Evolutionary conservation across 2,888 invertebrate species (phyloP), one percentile per base, ranked within the genome.

Genomic region (Mycalesis mineus): DNA sequence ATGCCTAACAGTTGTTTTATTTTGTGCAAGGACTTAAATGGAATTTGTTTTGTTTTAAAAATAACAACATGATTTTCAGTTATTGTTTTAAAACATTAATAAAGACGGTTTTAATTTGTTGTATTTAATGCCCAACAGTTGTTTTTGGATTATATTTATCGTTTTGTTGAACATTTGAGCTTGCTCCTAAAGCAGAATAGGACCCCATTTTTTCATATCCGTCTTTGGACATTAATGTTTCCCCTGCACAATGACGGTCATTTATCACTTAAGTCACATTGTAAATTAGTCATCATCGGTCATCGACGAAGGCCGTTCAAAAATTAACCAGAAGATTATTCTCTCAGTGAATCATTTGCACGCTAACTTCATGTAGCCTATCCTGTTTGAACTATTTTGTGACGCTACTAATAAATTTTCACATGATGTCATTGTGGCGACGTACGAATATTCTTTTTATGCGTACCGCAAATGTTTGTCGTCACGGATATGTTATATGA

Each of bases 401-500:
- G 80, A 84, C 82, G 82, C 73, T 63, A 67, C 57, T 60, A 58
- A 64, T 69, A 68, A 71, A 68, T 67, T 62, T 64, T 65, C 69
- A 65, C 68, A 72, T 84, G 85, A 84, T 78, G 75, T 83, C 84
- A 84, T 74, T 75, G 73, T 62, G 74, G 74, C 72, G 68, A 65
- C 61, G 44, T 11, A 57, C 44, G 40, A 55, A 58, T 59, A 61
- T 64, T 58, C 63, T 44, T 9, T 11, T 11, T 13, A 15, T 15
- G 15, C 5, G 22, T 4, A 22, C 33, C 14, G 14, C 15, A 15
- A 11, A 47, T 33, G 6, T 31, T n/a, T 33, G 47, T 15, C 47
- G 47, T 47, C 47, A 47, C 11, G 33, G 15, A 33, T 15, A 22
- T 22, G 2, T 22, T 22, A 22, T 5, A 5, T 22, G 22, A 22